Base-by-base conservation (phyloP, 2,888 invertebrate species). In the Phania funesta region DNA sequence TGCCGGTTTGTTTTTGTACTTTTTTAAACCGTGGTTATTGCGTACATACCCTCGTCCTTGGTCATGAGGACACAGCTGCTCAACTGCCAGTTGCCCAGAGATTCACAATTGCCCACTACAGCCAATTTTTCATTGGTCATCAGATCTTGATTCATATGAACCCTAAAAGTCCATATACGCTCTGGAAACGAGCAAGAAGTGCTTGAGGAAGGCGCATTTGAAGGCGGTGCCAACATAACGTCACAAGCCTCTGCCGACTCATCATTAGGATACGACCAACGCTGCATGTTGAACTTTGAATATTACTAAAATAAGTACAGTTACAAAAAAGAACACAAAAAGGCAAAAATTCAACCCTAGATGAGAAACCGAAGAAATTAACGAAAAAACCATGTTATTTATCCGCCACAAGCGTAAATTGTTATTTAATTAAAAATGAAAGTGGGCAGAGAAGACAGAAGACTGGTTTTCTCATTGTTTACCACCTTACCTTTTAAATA, bases 41-140 rank as follows among this genome's bases (percentile, higher is more conserved):
- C 75, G 56, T 79, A 80, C 26, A 92, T 91, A 83, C 90, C 91
- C 79, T 93, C 92, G 11, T 86, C 86, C 67, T 89, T 89, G 24
- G 87, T 85, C 84, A 96, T 91, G 13, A 92, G 87, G 3, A 94
- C 89, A 79, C 94, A 93, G 85, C 92, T 92, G 58, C 92, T 92
- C 44, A 93, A 92, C 84, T 93, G 92, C 96, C 96, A 96, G 85
- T 93, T 93, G 4, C 96, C 96, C 64, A 96, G 91, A 81, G 93
- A 93, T 26, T 91, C 90, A 79, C 93, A 93, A 88, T 93, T 94
- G 48, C 96, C 96, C 24, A 94, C 93, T 64, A 96, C 91, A 86
- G 94, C 95, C 22, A 96, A 92, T 77, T 91, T 92, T 90, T 96
- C 96, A 76, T 93, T 93, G 0, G 92, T 89, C 67, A 89, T 90